Conservation (phyloP, 2,113 vertebrate species). For the Platanista minor region DNA sequence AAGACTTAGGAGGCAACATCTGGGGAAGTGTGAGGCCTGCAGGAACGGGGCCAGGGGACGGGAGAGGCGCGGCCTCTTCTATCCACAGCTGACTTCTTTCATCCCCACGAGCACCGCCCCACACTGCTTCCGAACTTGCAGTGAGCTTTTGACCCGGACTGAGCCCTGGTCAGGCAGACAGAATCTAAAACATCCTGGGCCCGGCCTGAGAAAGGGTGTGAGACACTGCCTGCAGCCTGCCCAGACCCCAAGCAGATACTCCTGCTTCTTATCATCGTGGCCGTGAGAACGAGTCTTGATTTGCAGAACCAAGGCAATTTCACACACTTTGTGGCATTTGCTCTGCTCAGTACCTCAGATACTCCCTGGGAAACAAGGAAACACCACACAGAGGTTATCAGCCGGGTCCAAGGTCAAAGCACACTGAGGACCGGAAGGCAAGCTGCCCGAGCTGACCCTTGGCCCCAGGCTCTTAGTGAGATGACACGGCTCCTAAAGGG, state of each 20-base stretch:
- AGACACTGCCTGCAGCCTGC: neutral
- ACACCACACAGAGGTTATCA: neutral
- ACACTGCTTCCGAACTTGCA: neutral
- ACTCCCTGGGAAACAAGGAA: neutral
- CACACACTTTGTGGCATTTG: neutral
- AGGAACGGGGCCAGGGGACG: neutral
- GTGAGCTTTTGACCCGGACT: neutral
- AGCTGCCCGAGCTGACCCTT: neutral
- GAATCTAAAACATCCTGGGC: neutral
- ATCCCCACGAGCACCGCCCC: fast-evolving
- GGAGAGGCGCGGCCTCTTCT: neutral
- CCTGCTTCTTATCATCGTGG: neutral
- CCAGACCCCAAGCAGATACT: neutral
- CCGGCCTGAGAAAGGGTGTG: neutral
- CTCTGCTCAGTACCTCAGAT: neutral
- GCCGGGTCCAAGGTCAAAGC: slow-evolving; percentile 1
- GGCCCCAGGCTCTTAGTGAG: neutral
- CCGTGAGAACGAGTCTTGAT: neutral
- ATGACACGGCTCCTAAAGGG: neutral
- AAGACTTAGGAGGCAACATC: neutral
- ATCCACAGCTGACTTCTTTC: neutral
- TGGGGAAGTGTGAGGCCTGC: neutral
- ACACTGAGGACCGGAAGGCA: neutral
- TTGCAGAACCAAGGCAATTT: neutral
- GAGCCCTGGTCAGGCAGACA: neutral